Percentiles rank a stretch among this genome's conserved stretches.
Conservation (phyloP, 2,797 vertebrate species). For the Prionace glauca region DNA sequence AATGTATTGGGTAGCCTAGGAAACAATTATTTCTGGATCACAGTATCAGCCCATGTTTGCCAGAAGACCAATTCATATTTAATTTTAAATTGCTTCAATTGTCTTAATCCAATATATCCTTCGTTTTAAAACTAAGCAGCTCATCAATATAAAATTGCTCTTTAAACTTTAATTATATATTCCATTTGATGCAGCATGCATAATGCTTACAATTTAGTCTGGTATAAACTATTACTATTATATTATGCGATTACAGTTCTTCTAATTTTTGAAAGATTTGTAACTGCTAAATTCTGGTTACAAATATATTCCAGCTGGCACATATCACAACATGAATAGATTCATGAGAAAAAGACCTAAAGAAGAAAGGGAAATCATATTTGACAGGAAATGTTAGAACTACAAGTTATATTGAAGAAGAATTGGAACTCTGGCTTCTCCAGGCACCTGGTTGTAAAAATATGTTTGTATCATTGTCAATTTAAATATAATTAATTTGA, state of each 20-base stretch:
- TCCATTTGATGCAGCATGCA: not conserved
- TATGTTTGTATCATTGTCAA: not conserved
- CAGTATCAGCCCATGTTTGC: not conserved
- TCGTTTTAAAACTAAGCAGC: not conserved
- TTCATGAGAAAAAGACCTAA: not conserved
- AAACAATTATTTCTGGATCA: not conserved
- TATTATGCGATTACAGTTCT: not conserved
- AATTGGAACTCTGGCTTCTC: not conserved
- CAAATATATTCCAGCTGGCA: not conserved
- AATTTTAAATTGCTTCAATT: not conserved
- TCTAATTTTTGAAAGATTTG: not conserved
- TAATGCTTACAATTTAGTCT: not conserved
- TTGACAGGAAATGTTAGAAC: not conserved
- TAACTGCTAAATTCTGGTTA: not conserved
- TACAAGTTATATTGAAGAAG: not conserved
- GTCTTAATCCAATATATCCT: not conserved
- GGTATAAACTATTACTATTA: not conserved
- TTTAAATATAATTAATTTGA: not conserved
- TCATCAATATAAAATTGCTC: not conserved
- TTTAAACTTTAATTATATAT: not conserved
- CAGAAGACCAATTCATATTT: not conserved
- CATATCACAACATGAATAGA: not conserved
- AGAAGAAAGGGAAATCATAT: not conserved
- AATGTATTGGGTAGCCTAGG: no score
- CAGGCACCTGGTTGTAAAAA: not conserved